Base-by-base conservation (phyloP, 2,113 vertebrate species). In the Leptosomus discolor region DNA sequence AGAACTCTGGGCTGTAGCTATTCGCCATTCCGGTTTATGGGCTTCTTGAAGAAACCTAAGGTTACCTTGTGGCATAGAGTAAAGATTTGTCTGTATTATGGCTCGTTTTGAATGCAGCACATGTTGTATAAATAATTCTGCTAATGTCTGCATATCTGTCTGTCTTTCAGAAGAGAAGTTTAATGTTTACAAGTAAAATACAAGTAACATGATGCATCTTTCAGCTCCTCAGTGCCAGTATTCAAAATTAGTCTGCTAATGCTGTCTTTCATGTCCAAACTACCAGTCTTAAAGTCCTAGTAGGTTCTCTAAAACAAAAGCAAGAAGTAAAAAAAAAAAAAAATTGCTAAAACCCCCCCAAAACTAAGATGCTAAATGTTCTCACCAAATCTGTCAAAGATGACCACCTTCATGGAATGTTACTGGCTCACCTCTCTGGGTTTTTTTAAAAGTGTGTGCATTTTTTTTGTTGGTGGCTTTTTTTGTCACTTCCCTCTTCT, bases 401-500 rank as follows among this genome's bases (percentile, higher is more conserved):
- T 32, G 8, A 36, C 8, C 19, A 57, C 29, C 5, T 48, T 86
- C 37, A 77, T 53, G 37, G 26, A 65, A 12, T 7, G 8, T 60
- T 71, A 60, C 8, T 6, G 29, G 16, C 21, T 76, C 36, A 16
- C 34, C 63, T 56, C 43, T 90, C n/a, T 54, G 36, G 15, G 5
- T 8, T 11, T 4, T 39, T 58, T 46, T 39, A 8, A 18, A 19
- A 15, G 21, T 56, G 37, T 57, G 11, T n/a, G n/a, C 32, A 14
- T 8, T 48, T 45, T n/a, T 24, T 24, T 39, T 15, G 39, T 65
- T 43, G 19, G 22, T 22, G 18, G 12, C 9, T 21, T 51, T 24
- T 26, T 36, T 37, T 23, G 5, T 32, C 21, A 9, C 21, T 2
- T 5, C 9, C 0, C 30, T 11, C 10, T 4, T 17, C 21, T 36